Percentiles rank a stretch among this genome's conserved stretches.
Conservation (phyloP, 2,113 vertebrate genomes). For the Hemichromis elongatus region DNA sequence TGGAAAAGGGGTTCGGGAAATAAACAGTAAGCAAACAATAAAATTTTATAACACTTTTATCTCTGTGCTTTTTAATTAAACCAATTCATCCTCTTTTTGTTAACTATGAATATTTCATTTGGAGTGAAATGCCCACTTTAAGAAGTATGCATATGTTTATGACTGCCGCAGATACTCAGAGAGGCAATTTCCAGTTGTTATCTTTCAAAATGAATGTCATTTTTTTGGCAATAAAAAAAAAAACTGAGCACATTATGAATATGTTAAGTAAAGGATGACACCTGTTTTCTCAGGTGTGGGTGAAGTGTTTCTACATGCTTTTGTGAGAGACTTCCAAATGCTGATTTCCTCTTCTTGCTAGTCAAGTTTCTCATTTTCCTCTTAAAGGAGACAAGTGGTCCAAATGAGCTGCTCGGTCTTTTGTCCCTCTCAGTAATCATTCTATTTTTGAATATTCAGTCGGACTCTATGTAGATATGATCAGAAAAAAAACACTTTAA, state of each 20-base stretch:
- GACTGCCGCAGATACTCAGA: neutral
- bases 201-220: neutral
- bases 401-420: neutral
- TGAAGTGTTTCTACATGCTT: neutral
- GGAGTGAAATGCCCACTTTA: neutral
- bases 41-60: conserved; percentile 55
- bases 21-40: conserved; percentile 43
- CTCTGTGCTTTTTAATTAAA: neutral
- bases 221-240: neutral
- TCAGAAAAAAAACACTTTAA: neutral
- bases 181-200: neutral
- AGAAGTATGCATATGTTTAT: neutral
- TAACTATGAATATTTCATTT: neutral
- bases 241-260: neutral
- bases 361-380: neutral
- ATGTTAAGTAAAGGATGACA: neutral
- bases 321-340: neutral
- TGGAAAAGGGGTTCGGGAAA: conserved; percentile 16
- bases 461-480: neutral
- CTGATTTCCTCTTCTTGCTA: neutral
- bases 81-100: neutral
- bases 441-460: neutral
- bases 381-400: neutral
- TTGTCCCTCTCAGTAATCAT: neutral
- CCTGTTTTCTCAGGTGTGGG: neutral